phyloP scores from a whole-genome alignment of 2,797 vertebrate species.

The Intellagama lesueurii region DNA sequence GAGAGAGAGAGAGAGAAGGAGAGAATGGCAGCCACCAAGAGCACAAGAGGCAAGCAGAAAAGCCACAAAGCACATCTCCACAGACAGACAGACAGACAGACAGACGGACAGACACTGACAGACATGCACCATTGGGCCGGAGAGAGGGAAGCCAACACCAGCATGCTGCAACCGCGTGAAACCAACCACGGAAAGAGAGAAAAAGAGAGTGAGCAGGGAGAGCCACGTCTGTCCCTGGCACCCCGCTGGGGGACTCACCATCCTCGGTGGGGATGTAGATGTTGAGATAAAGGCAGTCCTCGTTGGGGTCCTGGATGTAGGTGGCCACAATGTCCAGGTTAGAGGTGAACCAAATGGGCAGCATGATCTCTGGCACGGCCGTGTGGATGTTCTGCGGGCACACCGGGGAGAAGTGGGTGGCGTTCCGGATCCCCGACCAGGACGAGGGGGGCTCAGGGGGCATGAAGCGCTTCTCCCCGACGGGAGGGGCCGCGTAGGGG shows the following conservation, averaged over 20 bases:
- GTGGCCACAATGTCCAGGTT: constrained; percentile 99
- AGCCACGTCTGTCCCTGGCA: constrained; percentile 49
- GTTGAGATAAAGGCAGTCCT: constrained; percentile 99
- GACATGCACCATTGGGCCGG: constrained; percentile 55
- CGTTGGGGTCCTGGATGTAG: constrained; percentile 98
- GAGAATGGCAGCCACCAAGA: constrained; percentile 82
- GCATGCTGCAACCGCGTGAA: constrained; percentile 82
- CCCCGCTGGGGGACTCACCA: constrained; percentile 90
- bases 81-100: constrained; percentile 76
- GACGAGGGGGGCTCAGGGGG: constrained; percentile 95
- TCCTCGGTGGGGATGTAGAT: constrained; percentile 99
- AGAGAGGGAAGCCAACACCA: constrained; percentile 72
- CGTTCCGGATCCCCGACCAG: constrained; percentile 98
- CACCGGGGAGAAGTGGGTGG: constrained; percentile 96
- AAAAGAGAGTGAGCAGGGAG: constrained; percentile 20
- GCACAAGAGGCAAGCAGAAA: constrained; percentile 82
- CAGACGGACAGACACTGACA: constrained; percentile 53
- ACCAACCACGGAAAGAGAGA: constrained; percentile 59
- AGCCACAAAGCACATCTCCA: constrained; percentile 73
- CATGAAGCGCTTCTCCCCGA: constrained; percentile 96
- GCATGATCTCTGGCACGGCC: constrained; percentile 98
- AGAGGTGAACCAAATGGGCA: constrained; percentile 99
- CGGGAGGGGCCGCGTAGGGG: constrained; percentile 91
- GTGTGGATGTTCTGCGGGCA: constrained; percentile 99
- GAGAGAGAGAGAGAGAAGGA: constrained; percentile 35